Conservation (phyloP, 2,797 vertebrate species). For the Pangasius larnaudii region DNA sequence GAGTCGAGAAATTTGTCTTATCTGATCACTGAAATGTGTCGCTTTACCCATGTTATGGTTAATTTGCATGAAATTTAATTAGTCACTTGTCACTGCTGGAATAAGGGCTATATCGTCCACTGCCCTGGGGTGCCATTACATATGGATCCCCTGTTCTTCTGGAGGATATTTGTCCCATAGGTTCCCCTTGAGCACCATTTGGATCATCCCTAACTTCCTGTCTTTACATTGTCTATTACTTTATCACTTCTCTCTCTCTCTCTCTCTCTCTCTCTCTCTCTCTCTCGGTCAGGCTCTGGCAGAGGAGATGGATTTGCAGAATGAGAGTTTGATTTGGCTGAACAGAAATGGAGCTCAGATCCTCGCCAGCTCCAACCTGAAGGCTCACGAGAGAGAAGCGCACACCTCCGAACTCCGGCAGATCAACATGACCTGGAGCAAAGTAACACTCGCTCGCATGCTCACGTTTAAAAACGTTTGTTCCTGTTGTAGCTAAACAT, state of each 20-base stretch:
- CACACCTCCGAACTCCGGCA: conserved; percentile 80
- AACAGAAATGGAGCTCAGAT: conserved; percentile 85
- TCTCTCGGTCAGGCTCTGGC: conserved; percentile 75
- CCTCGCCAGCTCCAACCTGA: conserved; percentile 79
- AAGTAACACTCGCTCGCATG: conserved; percentile 69
- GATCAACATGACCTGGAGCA: conserved; percentile 87
- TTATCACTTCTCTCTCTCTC: neutral
- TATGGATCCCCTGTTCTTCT: neutral
- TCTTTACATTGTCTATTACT: neutral
- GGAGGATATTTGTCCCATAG: neutral
- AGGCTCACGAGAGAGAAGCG: conserved; percentile 79
- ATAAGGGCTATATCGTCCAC: neutral
- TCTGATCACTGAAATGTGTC: neutral
- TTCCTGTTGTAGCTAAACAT: neutral
- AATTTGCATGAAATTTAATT: neutral
- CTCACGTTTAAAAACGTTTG: neutral
- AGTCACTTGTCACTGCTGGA: neutral
- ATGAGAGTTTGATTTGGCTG: conserved; percentile 85
- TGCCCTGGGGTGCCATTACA: neutral
- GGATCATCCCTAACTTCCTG: neutral
- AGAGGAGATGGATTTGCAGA: conserved; percentile 83
- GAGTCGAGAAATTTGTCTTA: neutral
- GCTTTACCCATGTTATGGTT: neutral
- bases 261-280: neutral
- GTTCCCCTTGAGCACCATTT: neutral